Conservation (phyloP, 2,888 invertebrate genomes). For the Diploptera punctata region DNA sequence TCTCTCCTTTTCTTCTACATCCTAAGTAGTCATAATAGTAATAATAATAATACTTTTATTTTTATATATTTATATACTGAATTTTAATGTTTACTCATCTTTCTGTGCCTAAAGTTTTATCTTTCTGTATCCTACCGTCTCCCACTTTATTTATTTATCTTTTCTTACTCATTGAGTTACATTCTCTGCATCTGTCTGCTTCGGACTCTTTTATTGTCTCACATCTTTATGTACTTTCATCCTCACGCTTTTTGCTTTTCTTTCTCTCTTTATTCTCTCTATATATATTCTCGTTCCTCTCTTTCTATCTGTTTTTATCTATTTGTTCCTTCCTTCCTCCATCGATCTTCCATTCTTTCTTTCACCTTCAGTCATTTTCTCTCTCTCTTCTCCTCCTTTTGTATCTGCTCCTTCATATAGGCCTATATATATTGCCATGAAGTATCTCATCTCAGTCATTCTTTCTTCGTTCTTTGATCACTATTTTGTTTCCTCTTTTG, state of each 20-base stretch:
- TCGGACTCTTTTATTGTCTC: not conserved
- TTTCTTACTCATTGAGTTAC: not conserved
- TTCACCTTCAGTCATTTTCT: not conserved
- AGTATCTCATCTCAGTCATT: not conserved
- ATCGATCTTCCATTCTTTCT: not conserved
- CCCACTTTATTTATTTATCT: no score
- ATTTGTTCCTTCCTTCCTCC: not conserved
- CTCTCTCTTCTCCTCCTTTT: not conserved
- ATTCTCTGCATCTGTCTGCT: not conserved
- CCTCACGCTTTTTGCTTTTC: not conserved
- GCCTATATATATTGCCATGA: no score
- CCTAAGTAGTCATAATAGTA: no score
- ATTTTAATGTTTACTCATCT: no score
- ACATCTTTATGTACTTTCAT: not conserved
- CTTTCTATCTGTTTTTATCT: not conserved
- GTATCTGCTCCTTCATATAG: not conserved
- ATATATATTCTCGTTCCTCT: not conserved
- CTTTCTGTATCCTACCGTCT: no score
- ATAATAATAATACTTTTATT: no score
- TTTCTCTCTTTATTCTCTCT: not conserved
- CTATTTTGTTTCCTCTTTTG: not conserved
- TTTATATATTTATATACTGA: no score
- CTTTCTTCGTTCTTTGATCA: not conserved
- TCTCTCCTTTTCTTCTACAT: not conserved
- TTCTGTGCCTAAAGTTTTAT: no score